Evolutionary conservation across 2,797 vertebrate species (phyloP), one percentile per base, ranked within the genome.

Genomic region (Setipinna tenuifilis): DNA sequence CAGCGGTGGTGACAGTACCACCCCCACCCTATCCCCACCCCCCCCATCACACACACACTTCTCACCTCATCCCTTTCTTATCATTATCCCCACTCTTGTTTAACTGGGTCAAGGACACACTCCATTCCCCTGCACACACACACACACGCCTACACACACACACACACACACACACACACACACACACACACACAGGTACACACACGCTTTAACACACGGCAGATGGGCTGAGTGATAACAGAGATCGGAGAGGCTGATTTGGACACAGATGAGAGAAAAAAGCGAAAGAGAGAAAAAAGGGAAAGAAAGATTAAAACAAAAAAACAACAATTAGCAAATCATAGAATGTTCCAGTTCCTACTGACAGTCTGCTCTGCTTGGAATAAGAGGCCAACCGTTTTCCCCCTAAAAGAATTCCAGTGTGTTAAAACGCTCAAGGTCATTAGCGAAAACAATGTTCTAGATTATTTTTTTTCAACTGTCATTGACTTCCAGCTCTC

Each of bases 91-190:
- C 35, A 78, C 71, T 83, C 81, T 92, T 90, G 90, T 92, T 90
- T 90, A 94, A 93, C 84, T 94, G 90, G 94, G 94, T 94, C 94
- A 94, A 94, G 93, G 94, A 92, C 90, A 91, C 17, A 14, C 25
- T 68, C 25, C 25, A 68, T 28, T 28, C 11, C 65, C 25, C 11
- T 5, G 12, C 23, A 68, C 50, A 35, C 31, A 35, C 31, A 35
- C 68, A 75, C 68, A 75, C 68, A 75, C 68, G 35, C 68, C 35
- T 14, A 75, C 68, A 71, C 65, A 68, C 65, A 68, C 65, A 68
- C 65, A 11, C 62, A 23, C 25, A 28, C 68, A 75, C 17, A 17
- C 31, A 28, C 17, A 31, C 28, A 75, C 71, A 78, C 71, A 78
- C 71, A 78, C 35, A 78, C 71, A 71, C 68, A 71, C 65, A 71